A percentile compares a stretch with the other conserved stretches of the same genome.
phyloP scores from a whole-genome alignment of 2,797 vertebrate species.

The Semaprochilodus insignis region DNA sequence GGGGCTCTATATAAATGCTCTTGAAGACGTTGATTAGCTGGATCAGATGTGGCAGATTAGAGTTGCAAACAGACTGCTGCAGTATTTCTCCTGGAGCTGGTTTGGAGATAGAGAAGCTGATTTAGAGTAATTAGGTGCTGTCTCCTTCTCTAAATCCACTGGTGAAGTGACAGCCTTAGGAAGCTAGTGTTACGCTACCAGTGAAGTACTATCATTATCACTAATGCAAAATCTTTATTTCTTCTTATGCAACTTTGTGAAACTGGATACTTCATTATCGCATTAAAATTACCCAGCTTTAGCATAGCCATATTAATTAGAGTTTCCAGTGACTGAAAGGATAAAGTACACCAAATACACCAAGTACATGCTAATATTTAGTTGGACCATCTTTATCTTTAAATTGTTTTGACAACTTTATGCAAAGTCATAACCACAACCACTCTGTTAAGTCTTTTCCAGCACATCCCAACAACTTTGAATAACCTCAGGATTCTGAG shows the following conservation, averaged over 20 bases:
- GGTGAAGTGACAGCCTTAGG: slow-evolving; percentile 14
- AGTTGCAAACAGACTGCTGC: not conserved
- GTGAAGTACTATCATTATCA: not conserved
- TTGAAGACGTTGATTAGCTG: slow-evolving; percentile 6
- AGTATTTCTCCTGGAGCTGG: slow-evolving; percentile 10
- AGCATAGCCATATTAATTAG: not conserved
- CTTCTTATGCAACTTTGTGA: not conserved
- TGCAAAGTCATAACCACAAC: too few species aligned
- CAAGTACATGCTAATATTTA: too few species aligned
- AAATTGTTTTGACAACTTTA: too few species aligned
- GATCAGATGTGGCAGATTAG: not conserved
- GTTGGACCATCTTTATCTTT: too few species aligned
- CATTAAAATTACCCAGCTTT: not conserved
- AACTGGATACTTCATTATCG: not conserved
- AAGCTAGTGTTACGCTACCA: not conserved
- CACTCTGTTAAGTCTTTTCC: too few species aligned
- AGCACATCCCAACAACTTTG: too few species aligned
- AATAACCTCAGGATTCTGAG: too few species aligned
- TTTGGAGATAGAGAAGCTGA: slow-evolving; percentile 5
- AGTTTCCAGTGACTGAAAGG: not conserved
- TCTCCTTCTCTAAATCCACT: slow-evolving; percentile 8
- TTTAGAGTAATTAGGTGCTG: slow-evolving; percentile 22
- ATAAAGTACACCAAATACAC: too few species aligned
- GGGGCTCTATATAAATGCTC: not conserved
- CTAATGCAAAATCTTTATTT: not conserved